These are phyloP conservation scores for Galerucella nymphaeae DNA, from an alignment of 2,888 invertebrate species.

Conservation along the genomic window DNA sequence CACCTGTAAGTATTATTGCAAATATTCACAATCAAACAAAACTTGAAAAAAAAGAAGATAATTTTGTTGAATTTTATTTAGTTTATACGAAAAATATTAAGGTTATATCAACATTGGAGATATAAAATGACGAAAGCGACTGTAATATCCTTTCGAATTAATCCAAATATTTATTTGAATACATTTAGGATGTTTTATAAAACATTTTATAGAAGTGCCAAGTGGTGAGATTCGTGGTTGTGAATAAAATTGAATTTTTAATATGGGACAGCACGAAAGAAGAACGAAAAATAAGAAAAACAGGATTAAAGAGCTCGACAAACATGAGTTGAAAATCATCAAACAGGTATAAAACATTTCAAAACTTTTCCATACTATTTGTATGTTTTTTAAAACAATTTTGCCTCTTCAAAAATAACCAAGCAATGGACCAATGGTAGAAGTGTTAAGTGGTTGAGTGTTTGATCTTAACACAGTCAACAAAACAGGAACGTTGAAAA, in stretches of 20 bases:
- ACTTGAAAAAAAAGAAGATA: background rate
- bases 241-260: conserved; percentile 12
- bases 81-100: conserved; percentile 35
- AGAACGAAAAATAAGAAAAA: conserved; percentile 32
- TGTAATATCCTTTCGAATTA: conserved; percentile 43
- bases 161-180: conserved; percentile 53
- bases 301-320: conserved; percentile 46
- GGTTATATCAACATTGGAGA: conserved; percentile 52
- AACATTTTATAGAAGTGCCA: conserved; percentile 13
- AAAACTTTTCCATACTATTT: too few relatives aligned
- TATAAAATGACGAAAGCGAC: conserved; percentile 51
- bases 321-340: conserved; percentile 47
- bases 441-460: background rate
- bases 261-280: conserved; percentile 38
- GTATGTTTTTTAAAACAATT: too few relatives aligned
- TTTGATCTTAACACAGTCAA: conserved; percentile 7
- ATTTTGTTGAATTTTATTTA: background rate
- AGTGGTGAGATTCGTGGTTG: conserved; percentile 31
- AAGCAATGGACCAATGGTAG: conserved; percentile 1
- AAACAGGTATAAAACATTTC: conserved; percentile 45
- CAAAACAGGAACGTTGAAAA: conserved; percentile 11
- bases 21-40: conserved; percentile 4
- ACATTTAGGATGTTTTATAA: conserved; percentile 31
- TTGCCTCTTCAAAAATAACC: background rate
- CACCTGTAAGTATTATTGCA: conserved; percentile 33